Percentiles rank a stretch among this genome's conserved stretches.
Evolutionary conservation across 2,797 vertebrate species (phyloP).

Genomic region (Rhincodon typus): DNA sequence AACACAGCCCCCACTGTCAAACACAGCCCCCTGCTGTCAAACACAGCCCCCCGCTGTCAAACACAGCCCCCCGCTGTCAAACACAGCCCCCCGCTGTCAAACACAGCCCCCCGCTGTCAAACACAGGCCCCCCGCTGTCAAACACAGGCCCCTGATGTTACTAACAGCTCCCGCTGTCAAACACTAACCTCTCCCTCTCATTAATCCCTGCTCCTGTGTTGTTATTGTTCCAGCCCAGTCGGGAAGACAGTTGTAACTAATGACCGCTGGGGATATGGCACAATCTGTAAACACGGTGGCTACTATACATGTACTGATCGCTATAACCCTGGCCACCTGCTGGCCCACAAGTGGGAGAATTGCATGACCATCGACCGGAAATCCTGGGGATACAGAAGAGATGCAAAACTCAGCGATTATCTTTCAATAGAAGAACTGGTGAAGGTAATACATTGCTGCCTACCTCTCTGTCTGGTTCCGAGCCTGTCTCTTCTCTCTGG

Average conservation of each 20-base stretch:
- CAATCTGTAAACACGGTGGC: slow-evolving; percentile 80
- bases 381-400: slow-evolving; percentile 86
- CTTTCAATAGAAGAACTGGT: slow-evolving; percentile 67
- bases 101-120: too few species aligned
- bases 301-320: slow-evolving; percentile 86
- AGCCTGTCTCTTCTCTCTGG: too few species aligned
- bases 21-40: too few species aligned
- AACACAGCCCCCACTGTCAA: too few species aligned
- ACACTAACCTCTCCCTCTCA: too few species aligned
- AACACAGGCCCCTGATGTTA: too few species aligned
- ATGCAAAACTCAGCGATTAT: slow-evolving; percentile 72
- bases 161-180: too few species aligned
- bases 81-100: too few species aligned
- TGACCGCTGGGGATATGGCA: slow-evolving; percentile 80
- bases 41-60: too few species aligned
- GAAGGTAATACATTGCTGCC: not conserved
- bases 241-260: slow-evolving; percentile 85
- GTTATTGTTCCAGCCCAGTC: slow-evolving; percentile 71
- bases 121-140: too few species aligned
- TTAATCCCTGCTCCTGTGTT: not conserved
- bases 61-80: too few species aligned
- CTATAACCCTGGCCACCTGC: slow-evolving; percentile 79
- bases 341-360: slow-evolving; percentile 92
- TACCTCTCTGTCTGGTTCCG: not conserved
- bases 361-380: slow-evolving; percentile 85